Evolutionary conservation across 2,888 invertebrate genomes (phyloP).

Genomic region (Lasioglossum leucozonium): DNA sequence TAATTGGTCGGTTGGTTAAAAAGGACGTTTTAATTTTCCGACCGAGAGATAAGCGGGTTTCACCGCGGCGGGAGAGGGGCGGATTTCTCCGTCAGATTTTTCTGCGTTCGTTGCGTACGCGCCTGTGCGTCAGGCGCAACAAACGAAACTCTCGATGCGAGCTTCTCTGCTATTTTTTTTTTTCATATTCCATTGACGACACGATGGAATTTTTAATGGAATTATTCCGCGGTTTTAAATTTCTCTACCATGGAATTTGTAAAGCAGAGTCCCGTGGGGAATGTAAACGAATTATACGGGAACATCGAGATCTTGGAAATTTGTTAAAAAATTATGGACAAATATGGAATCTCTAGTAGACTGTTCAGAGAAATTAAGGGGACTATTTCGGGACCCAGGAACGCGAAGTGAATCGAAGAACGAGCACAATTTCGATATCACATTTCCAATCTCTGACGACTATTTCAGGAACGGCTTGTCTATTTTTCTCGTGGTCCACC

Average conservation of each 20-base stretch:
- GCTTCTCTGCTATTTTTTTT: neutral
- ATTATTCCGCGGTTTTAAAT: neutral
- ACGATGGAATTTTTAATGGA: neutral
- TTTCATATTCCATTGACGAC: neutral
- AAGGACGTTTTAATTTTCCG: constrained; percentile 43
- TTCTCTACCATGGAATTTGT: neutral
- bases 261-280: too few species aligned
- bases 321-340: neutral
- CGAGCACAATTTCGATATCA: neutral
- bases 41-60: constrained; percentile 19
- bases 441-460: neutral
- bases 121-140: neutral
- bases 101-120: neutral
- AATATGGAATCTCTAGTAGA: neutral
- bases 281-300: too few species aligned
- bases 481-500: neutral
- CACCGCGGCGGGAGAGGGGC: neutral
- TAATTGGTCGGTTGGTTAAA: constrained; percentile 41
- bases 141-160: neutral
- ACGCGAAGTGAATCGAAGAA: neutral
- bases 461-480: neutral
- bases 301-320: neutral
- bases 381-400: neutral
- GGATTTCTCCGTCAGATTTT: neutral
- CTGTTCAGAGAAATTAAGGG: neutral